Base-by-base conservation (phyloP, 2,888 invertebrate species). In the Sturmia bella region DNA sequence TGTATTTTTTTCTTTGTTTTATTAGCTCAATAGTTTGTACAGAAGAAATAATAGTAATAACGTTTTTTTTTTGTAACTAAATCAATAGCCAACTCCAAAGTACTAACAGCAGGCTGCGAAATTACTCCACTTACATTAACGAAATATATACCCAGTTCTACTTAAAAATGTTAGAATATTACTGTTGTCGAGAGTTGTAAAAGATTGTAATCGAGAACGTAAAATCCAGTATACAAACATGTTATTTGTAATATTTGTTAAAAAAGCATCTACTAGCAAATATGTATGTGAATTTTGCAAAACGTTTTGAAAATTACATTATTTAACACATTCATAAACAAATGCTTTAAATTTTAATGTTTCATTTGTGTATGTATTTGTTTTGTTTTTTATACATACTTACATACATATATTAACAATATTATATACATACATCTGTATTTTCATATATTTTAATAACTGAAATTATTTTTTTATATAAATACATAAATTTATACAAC, bases 21-120 rank as follows among this genome's bases (percentile, higher is more conserved):
- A 32, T 61, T 72, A 63, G 12, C 17, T 27, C 17, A 57, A 66
- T 66, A 75, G 56, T 66, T 50, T 75, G 54, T 73, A 74, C 11
- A 57, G 56, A 64, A 37, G 59, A 41, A 54, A 21, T 13, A 0
- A 21, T 45, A 73, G 27, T n/a, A 45, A 15, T 69, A 56, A 56
- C 24, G 13, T 48, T 45, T 63, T 2, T 37, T 32, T 48, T n/a
- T n/a, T n/a, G n/a, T n/a, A n/a, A n/a, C n/a, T n/a, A n/a, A 19
- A 52, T 4, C 9, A 32, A 32, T 7, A 7, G 32, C 32, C 9
- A 32, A 7, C 32, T 7, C 32, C 7, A 7, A 6, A 7, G 9
- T 9, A 9, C 9, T 32, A 1, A 32, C 9, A 32, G 7, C 3
- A 27, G 3, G 6, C 27, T 27, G 27, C 27, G 6, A 27, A 27